These are phyloP conservation scores for Sebastes umbrosus DNA, from an alignment of 2,797 vertebrate genomes.

Conservation along the genomic window DNA sequence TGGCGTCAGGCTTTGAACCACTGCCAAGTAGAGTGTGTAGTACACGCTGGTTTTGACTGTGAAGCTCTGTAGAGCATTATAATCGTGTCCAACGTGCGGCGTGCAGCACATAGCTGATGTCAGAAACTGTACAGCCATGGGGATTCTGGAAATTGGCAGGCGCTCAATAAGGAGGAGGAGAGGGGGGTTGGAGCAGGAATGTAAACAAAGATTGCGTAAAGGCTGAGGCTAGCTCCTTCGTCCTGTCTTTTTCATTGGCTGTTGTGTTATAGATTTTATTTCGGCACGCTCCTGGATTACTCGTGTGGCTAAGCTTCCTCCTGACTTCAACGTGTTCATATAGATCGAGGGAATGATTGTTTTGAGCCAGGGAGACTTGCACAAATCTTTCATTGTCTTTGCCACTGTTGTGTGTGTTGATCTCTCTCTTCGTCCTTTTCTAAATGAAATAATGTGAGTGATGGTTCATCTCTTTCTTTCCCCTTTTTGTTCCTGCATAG, in stretches of 20 bases:
- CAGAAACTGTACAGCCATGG: constrained; percentile 69
- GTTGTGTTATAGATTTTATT: constrained; percentile 5
- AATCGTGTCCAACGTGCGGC: constrained; percentile 58
- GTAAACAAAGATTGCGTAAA: constrained; percentile 83
- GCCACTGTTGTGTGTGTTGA: not conserved
- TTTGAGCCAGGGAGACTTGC: not conserved
- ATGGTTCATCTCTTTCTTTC: not conserved
- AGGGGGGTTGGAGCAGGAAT: constrained; percentile 69
- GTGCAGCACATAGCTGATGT: constrained; percentile 66
- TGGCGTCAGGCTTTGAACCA: constrained; percentile 62
- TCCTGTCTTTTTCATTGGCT: constrained; percentile 8
- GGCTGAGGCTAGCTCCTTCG: constrained; percentile 56
- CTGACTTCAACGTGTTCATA: not conserved
- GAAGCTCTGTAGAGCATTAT: constrained; percentile 57
- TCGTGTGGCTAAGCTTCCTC: not conserved
- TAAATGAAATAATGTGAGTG: not conserved
- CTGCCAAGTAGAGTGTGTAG: constrained; percentile 66
- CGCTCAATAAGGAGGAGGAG: constrained; percentile 54
- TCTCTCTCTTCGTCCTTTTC: not conserved
- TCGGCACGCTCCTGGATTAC: not conserved
- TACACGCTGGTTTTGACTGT: constrained; percentile 63
- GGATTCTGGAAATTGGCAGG: constrained; percentile 76
- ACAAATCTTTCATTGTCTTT: constrained; percentile 13
- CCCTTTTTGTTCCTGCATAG: not conserved
- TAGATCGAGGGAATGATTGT: constrained; percentile 23